These are phyloP conservation scores for Sisyra terminalis DNA, from an alignment of 2,888 invertebrate species.

Conservation along the genomic window DNA sequence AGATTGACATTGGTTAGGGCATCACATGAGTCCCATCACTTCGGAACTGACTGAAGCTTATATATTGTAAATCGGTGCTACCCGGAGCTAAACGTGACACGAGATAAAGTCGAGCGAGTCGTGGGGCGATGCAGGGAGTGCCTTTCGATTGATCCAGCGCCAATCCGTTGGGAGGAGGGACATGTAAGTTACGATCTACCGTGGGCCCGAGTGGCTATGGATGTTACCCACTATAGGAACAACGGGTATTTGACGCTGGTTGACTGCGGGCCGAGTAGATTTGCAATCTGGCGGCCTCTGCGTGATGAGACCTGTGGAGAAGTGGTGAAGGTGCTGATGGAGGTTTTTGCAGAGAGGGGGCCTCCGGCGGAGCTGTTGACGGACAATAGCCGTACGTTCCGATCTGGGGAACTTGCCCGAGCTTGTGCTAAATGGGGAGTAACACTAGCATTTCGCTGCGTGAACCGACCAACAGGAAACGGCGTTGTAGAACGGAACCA, in stretches of 20 bases:
- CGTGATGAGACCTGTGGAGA: background rate
- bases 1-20: background rate
- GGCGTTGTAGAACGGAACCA: background rate
- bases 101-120: background rate
- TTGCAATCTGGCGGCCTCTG: background rate
- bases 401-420: background rate
- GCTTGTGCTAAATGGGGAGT: background rate
- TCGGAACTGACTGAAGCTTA: background rate
- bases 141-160: background rate
- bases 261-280: background rate
- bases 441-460: background rate
- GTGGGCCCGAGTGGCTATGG: background rate
- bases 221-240: background rate
- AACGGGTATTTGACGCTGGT: background rate
- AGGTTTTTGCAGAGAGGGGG: background rate
- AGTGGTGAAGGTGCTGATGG: background rate
- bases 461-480: background rate
- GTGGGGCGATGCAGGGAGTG: background rate
- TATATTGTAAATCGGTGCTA: background rate
- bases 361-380: background rate
- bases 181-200: background rate
- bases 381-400: background rate
- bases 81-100: background rate
- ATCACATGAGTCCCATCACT: background rate
- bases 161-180: background rate